Conservation (phyloP, 2,797 vertebrate species). For the Pantherophis alleghaniensis region DNA sequence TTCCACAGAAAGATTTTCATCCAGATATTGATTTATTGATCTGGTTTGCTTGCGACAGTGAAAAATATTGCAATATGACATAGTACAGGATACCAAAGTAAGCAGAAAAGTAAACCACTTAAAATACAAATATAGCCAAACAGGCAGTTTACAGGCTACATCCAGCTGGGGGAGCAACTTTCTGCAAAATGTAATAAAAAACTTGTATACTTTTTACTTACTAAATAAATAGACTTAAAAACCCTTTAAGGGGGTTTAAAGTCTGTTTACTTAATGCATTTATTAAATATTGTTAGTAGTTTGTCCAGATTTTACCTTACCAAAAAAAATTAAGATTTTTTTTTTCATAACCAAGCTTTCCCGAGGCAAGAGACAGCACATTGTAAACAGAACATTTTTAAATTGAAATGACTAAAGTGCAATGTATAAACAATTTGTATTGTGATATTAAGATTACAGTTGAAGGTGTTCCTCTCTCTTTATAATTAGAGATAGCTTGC, state of each 20-base stretch:
- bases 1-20: conserved; percentile 7
- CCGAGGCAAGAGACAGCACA: not conserved
- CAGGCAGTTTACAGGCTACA: not conserved
- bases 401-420: not conserved
- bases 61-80: conserved; percentile 17
- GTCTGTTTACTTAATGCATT: not conserved
- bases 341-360: not conserved
- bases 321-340: not conserved
- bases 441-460: not conserved
- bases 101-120: conserved; percentile 9
- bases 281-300: not conserved
- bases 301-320: not conserved
- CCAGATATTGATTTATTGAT: conserved; percentile 21
- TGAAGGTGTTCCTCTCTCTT: not conserved
- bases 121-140: rapidly evolving
- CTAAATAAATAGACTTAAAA: not conserved
- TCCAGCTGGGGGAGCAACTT: not conserved
- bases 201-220: not conserved
- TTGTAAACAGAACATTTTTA: not conserved
- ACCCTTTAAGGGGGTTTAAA: not conserved
- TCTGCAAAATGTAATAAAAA: not conserved
- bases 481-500: not conserved
- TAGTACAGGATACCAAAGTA: not conserved
- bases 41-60: conserved; percentile 8
- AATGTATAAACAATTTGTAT: not conserved